Evolutionary conservation across 2,888 invertebrate genomes (phyloP).

Genomic region (Caenorhabditis virilis): DNA sequence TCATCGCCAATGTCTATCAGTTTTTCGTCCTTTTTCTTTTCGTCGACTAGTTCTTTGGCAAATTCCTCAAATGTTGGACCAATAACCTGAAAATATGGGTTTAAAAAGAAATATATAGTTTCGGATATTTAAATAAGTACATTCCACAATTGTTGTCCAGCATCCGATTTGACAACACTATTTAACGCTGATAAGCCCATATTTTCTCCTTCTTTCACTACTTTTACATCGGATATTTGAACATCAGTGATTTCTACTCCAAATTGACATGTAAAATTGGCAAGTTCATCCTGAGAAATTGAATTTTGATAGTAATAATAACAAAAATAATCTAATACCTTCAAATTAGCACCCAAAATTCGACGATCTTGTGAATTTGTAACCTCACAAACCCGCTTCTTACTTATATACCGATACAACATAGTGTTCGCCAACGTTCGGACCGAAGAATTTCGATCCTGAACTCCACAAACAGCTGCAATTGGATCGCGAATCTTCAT

Average conservation of each 20-base stretch:
- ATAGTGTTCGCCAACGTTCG: conserved; percentile 70
- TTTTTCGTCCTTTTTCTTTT: conserved; percentile 12
- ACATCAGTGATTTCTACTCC: conserved; percentile 69
- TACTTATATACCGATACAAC: conserved; percentile 69
- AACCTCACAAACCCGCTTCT: conserved; percentile 65
- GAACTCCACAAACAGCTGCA: conserved; percentile 69
- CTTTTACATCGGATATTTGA: conserved; percentile 68
- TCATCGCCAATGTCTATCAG: conserved; percentile 22
- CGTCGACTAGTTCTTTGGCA: conserved; percentile 29
- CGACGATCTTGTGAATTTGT: conserved; percentile 50
- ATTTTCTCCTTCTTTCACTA: conserved; percentile 62
- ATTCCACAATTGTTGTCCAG: conserved; percentile 53
- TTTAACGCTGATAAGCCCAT: conserved; percentile 53
- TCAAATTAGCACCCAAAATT: conserved; percentile 47
- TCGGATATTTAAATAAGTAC: too few relatives aligned
- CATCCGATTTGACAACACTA: conserved; percentile 50
- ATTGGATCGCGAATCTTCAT: conserved; percentile 70
- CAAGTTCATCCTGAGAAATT: conserved; percentile 68
- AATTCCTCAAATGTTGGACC: conserved; percentile 46
- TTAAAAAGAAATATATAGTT: too few relatives aligned
- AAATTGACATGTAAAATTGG: conserved; percentile 67
- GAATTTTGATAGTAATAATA: not conserved
- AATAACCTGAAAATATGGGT: conserved; percentile 19
- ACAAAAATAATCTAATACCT: too few relatives aligned
- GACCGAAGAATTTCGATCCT: conserved; percentile 69